Evolutionary conservation across 2,888 invertebrate genomes (phyloP), one percentile per base, ranked within the genome.

Genomic region (Malthinus seriepunctatus): DNA sequence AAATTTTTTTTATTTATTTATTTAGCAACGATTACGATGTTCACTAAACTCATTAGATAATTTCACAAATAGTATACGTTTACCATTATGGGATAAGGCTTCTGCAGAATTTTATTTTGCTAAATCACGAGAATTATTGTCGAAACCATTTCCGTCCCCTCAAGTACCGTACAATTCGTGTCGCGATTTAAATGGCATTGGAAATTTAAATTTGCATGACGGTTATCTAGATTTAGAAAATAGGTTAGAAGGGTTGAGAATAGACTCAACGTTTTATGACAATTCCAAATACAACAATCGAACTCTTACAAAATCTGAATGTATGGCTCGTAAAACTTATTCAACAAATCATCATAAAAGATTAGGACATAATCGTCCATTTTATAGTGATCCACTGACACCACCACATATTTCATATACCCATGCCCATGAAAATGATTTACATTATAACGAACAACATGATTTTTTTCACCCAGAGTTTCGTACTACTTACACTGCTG

Each of bases 71-170:
- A 73, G 72, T 56, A 76, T 84, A 53, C 81, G 86, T 62, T 79
- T 88, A 45, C 88, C 88, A 1, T 76, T 88, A 10, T 88, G 88
- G 83, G 88, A 88, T 74, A 86, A 87, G 73, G 87, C 87, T n/a
- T 86, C 86, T 8, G 87, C 88, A 0, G 88, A 88, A 74, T 88
- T 88, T 72, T 88, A 86, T 71, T 88, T 89, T 70, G 87, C 88
- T 34, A 87, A 87, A 69, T 88, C 88, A 0, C 84, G 88, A 4
- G 88, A 88, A 73, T 78, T 89, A 9, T 76, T 88, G 1, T 84
- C 86, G 34, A 84, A 86, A 48, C 87, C 87, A 1, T 79, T 80
- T 66, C 76, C 77, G 32, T 67, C 72, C 32, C 68, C 72, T 5
- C 69, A 65, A 42, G 69, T 70, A 8, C 70, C 72, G 9, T 75